Evolutionary conservation across 2,797 vertebrate genomes (phyloP).

Genomic region (Eleutherodactylus coqui): DNA sequence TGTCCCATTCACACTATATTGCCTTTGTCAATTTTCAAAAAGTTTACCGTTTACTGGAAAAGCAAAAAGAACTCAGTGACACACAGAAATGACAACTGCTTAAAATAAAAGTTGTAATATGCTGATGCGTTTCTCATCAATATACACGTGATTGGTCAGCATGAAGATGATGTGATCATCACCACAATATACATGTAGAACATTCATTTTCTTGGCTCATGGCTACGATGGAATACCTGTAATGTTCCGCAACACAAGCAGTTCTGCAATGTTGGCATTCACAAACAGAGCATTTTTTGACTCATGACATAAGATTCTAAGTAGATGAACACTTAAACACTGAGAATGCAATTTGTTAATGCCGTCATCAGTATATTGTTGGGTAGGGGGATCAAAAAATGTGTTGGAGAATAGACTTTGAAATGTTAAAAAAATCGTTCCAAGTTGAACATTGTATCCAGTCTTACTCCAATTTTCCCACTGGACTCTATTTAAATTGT

Average conservation of each 20-base stretch:
- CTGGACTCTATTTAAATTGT: too few relatives aligned
- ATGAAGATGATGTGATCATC: background rate
- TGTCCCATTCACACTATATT: conserved; percentile 17
- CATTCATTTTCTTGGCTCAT: conserved; percentile 29
- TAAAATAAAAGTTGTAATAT: background rate
- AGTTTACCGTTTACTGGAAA: background rate
- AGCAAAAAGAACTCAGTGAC: background rate
- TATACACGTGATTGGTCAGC: background rate
- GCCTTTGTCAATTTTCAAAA: background rate
- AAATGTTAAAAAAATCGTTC: too few relatives aligned
- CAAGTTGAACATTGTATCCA: too few relatives aligned
- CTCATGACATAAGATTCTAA: background rate
- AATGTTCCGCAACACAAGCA: conserved; percentile 12
- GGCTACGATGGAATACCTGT: conserved; percentile 2
- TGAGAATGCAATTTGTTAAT: too few relatives aligned
- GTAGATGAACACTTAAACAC: too few relatives aligned
- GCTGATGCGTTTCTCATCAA: background rate
- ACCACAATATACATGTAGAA: background rate
- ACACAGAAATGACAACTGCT: background rate
- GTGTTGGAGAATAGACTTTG: too few relatives aligned
- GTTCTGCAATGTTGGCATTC: background rate
- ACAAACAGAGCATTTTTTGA: background rate
- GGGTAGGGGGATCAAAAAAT: too few relatives aligned
- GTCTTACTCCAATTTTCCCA: too few relatives aligned
- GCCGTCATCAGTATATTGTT: too few relatives aligned